These are phyloP conservation scores for Metellina segmentata DNA, from an alignment of 2,888 invertebrate species.

Conservation along the genomic window DNA sequence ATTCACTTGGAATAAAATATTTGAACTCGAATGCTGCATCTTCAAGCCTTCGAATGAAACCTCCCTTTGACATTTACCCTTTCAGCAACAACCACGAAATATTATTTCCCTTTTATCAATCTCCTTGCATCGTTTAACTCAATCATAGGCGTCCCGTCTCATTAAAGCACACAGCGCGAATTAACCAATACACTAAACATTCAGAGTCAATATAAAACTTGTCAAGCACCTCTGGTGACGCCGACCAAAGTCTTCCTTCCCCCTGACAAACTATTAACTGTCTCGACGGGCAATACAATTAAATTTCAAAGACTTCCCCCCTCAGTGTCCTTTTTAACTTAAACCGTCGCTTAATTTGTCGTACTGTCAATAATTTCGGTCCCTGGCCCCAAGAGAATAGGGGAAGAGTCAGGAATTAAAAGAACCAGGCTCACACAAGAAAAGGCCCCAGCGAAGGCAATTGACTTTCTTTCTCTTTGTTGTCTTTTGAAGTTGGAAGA, in stretches of 20 bases:
- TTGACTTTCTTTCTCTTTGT: not conserved
- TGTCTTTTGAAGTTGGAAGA: not conserved
- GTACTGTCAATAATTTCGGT: not conserved
- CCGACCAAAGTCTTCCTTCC: not conserved
- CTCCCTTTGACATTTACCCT: not conserved
- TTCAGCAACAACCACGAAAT: not conserved
- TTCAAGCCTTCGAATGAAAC: not conserved
- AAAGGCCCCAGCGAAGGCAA: not conserved
- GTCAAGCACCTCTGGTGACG: not conserved
- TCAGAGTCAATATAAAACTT: not conserved
- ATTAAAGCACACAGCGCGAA: not conserved
- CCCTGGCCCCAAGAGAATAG: not conserved
- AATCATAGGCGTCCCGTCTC: not conserved
- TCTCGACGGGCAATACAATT: not conserved
- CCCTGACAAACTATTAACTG: not conserved
- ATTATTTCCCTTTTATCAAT: not conserved
- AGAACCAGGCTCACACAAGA: not conserved
- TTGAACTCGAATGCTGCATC: no score
- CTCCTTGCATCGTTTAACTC: not conserved
- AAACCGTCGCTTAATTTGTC: constrained; percentile 2
- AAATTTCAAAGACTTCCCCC: constrained; percentile 4
- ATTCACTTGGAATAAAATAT: no score
- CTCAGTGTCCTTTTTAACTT: not conserved
- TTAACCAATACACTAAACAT: not conserved
- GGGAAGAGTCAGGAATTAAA: not conserved